Evolutionary conservation across 2,113 vertebrate genomes (phyloP).

Genomic region (Gopherus flavomarginatus): DNA sequence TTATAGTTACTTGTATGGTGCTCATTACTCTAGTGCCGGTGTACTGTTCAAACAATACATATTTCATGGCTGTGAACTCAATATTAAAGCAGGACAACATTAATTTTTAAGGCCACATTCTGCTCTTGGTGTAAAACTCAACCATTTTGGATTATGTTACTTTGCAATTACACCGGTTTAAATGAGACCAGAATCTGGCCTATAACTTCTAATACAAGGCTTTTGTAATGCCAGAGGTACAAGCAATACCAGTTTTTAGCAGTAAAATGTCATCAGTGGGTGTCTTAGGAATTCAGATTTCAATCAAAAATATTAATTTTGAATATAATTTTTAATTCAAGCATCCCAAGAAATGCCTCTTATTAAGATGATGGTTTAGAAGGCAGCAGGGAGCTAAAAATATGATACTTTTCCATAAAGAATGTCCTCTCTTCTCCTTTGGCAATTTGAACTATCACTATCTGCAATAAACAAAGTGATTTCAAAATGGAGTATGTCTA

Average conservation of each 20-base stretch:
- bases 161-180: neutral
- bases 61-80: neutral
- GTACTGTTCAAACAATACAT: neutral
- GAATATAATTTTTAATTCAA: neutral
- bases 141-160: neutral
- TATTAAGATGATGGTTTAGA: neutral
- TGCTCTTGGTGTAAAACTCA: fast-evolving
- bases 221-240: fast-evolving
- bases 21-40: neutral
- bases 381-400: neutral
- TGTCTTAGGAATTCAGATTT: neutral
- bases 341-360: neutral
- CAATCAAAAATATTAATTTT: fast-evolving
- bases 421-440: neutral
- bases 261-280: neutral
- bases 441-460: neutral
- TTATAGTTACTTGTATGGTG: neutral
- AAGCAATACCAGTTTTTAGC: neutral
- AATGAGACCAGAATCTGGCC: neutral
- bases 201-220: neutral
- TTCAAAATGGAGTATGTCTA: constrained; percentile 10
- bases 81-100: neutral
- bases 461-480: constrained; percentile 17
- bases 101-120: neutral
- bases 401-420: neutral